Base-by-base conservation (phyloP, 2,797 vertebrate species). In the Dromococcyx pavoninus region DNA sequence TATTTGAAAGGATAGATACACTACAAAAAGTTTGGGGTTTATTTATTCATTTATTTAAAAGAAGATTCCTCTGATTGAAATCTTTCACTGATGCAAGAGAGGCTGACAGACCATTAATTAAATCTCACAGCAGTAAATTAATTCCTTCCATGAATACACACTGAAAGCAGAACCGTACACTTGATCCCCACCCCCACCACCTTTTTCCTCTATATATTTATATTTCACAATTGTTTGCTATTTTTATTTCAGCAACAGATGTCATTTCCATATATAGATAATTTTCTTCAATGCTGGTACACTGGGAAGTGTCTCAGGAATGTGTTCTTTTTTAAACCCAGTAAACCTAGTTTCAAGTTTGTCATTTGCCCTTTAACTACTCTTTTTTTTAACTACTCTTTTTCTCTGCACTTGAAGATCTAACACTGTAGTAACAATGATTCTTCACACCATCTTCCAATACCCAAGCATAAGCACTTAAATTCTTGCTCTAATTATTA, bases 161-260 rank as follows among this genome's bases (percentile, higher is more conserved):
- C 30, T 61, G 14, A 41, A 70, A 61, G 60, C 24, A 93, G 33
- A 86, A 85, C 27, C 35, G 48, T 24, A 67, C 48, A 84, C 19
- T 21, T 61, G 69, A 94, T 84, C 73, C 5, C 10, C 4, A 7
- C 2, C 5, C 6, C 7, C 2, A 6, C 5, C 11, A 13, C 5
- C 1, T 12, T 44, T 30, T 7, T 14, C 23, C 28, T 80, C 66
- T 71, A 11, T 24, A 10, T 58, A 70, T 95, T 74, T 41, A 65
- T 30, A 92, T 54, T 69, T 89, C 66, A 78, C 69, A 18, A 13
- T 24, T 50, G 39, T 74, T 76, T 60, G 7, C 44, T 90, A 17
- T 83, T 91, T 90, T 76, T 37, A 82, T 92, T 93, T 92, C 94
- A 93, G 53, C 43, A 91, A 60, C 65, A 96, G 67, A 88, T 79